Conservation (phyloP, 1,140 invertebrate species). For the Monochamus saltuarius region DNA sequence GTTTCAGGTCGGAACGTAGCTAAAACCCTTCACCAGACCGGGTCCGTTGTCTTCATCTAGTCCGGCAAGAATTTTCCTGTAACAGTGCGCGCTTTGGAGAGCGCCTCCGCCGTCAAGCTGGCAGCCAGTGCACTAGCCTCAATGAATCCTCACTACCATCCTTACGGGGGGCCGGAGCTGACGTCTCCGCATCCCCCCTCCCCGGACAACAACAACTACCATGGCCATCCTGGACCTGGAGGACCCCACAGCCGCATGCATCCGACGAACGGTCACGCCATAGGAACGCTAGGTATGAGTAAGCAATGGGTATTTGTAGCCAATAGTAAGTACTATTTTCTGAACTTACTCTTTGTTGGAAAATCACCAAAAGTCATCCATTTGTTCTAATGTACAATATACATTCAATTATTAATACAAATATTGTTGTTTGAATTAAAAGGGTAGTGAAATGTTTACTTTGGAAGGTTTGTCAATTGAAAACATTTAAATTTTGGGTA, state of each 20-base stretch:
- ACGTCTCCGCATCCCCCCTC: conserved; percentile 68
- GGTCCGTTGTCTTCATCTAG: background rate
- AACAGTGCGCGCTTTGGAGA: conserved; percentile 26
- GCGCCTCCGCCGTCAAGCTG: conserved; percentile 57
- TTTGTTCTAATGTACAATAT: too few relatives aligned
- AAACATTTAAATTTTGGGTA: too few relatives aligned
- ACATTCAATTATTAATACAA: too few relatives aligned
- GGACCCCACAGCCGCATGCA: conserved; percentile 44
- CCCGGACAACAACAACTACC: conserved; percentile 60
- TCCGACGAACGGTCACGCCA: conserved; percentile 51
- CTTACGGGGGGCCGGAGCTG: conserved; percentile 64
- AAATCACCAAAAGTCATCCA: too few relatives aligned
- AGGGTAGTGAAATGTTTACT: too few relatives aligned
- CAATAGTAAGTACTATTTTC: too few relatives aligned
- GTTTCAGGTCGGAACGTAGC: too few relatives aligned
- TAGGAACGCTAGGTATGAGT: conserved; percentile 47
- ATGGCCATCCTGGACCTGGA: conserved; percentile 44
- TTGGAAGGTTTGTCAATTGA: too few relatives aligned
- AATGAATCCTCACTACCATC: conserved; percentile 72
- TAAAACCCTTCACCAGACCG: too few relatives aligned
- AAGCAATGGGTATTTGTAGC: too few relatives aligned
- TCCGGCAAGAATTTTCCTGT: background rate
- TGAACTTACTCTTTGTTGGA: too few relatives aligned
- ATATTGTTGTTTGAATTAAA: too few relatives aligned
- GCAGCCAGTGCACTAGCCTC: conserved; percentile 63